These are phyloP conservation scores for Meloidogyne chitwoodi DNA, from an alignment of 1,140 invertebrate genomes.

Conservation along the genomic window DNA sequence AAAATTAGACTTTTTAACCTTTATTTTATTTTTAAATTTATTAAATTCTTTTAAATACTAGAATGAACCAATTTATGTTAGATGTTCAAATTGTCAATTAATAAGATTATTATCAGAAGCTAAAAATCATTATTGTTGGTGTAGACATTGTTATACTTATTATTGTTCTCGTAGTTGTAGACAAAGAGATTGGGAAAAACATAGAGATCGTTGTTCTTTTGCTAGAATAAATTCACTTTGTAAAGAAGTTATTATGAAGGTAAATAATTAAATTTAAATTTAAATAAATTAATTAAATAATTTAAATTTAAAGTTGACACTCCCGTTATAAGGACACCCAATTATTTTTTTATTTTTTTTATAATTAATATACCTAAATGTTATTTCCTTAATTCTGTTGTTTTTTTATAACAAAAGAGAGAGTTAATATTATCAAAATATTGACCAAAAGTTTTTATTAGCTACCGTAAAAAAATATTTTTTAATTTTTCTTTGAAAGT, in stretches of 20 bases:
- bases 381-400: too few species aligned
- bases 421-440: too few species aligned
- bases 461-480: too few species aligned
- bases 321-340: neutral
- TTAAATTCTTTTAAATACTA: slow-evolving; percentile 20
- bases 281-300: too few species aligned
- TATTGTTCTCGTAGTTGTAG: slow-evolving; percentile 75
- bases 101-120: slow-evolving; percentile 55
- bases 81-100: slow-evolving; percentile 61
- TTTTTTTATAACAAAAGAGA: too few species aligned
- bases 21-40: too few species aligned
- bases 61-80: slow-evolving; percentile 54
- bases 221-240: slow-evolving; percentile 76
- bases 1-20: too few species aligned
- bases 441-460: too few species aligned
- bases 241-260: slow-evolving; percentile 76
- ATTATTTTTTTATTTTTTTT: too few species aligned
- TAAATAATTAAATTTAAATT: too few species aligned
- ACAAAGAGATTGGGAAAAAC: slow-evolving; percentile 81
- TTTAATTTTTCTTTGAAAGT: too few species aligned
- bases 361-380: too few species aligned
- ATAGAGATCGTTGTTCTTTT: slow-evolving; percentile 78
- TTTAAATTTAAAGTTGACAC: slow-evolving; percentile 18
- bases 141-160: slow-evolving; percentile 84
- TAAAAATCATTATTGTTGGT: slow-evolving; percentile 72